phyloP scores from a whole-genome alignment of 2,797 vertebrate genomes.

The Channa striata region DNA sequence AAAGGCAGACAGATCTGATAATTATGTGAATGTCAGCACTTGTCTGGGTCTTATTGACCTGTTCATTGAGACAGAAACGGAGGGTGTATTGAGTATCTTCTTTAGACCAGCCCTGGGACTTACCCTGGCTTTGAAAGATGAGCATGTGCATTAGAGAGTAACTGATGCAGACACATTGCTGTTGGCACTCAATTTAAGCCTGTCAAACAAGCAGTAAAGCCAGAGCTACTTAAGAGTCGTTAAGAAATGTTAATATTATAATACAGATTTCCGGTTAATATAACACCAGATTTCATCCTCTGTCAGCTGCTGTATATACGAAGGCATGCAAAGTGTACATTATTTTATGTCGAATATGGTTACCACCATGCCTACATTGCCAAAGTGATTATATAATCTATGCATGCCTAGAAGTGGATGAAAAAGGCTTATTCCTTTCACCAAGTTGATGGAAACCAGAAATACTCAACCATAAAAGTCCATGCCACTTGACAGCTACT shows the following conservation, averaged over 20 bases:
- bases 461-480: slow-evolving; percentile 19
- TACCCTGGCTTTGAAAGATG: slow-evolving; percentile 30
- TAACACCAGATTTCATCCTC: neutral
- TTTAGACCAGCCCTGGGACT: slow-evolving; percentile 11
- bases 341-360: neutral
- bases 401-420: neutral
- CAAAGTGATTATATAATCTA: neutral
- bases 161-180: slow-evolving; percentile 20
- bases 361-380: neutral
- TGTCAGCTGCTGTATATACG: neutral
- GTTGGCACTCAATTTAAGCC: slow-evolving; percentile 19
- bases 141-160: slow-evolving; percentile 25
- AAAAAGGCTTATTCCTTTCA: neutral
- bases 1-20: slow-evolving; percentile 20
- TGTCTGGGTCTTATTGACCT: slow-evolving; percentile 37
- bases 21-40: slow-evolving; percentile 22
- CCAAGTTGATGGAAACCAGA: slow-evolving; percentile 14
- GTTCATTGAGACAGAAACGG: slow-evolving; percentile 30
- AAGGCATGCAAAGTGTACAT: neutral
- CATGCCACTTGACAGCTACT: slow-evolving; percentile 30
- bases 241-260: no score
- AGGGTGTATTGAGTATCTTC: slow-evolving; percentile 22
- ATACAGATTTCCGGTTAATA: neutral
- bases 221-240: neutral
- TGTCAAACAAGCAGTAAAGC: slow-evolving; percentile 14